Percentiles rank a stretch among this genome's conserved stretches.
Evolutionary conservation across 1,140 invertebrate species (phyloP).

Genomic region (Batillaria attramentaria): DNA sequence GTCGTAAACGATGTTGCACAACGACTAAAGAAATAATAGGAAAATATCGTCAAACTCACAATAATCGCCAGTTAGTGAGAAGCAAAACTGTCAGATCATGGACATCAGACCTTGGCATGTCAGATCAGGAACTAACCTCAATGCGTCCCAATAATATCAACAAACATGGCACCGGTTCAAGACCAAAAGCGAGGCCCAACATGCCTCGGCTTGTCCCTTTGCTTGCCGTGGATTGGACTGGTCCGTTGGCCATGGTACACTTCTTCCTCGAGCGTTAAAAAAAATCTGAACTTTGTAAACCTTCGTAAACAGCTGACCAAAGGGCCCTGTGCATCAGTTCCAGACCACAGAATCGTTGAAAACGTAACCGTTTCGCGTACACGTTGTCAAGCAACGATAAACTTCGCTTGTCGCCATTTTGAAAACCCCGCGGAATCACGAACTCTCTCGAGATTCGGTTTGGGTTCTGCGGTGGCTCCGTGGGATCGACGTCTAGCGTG

Average conservation of each 20-base stretch:
- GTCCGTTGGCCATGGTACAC: neutral
- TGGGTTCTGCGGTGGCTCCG: neutral
- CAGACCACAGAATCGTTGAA: neutral
- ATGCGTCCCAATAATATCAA: conserved; percentile 11
- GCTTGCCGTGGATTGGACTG: neutral
- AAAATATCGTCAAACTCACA: neutral
- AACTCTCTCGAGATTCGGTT: neutral
- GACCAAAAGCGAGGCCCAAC: conserved; percentile 10
- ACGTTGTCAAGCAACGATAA: conserved; percentile 22
- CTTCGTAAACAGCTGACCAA: no score
- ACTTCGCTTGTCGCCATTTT: conserved; percentile 4
- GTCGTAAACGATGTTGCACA: no score
- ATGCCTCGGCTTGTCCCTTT: conserved; percentile 9
- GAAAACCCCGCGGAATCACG: conserved; percentile 1
- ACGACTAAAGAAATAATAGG: neutral
- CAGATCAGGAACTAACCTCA: neutral
- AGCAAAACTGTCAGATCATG: neutral
- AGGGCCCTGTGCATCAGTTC: no score
- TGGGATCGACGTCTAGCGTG: neutral
- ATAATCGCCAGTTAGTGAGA: neutral
- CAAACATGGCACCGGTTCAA: conserved; percentile 19
- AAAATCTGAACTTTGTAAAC: neutral
- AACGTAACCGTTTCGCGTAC: neutral
- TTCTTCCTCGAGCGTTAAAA: neutral
- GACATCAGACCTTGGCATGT: neutral